Evolutionary conservation across 1,140 invertebrate species (phyloP), one percentile per base, ranked within the genome.

Genomic region (Microplitis demolitor): DNA sequence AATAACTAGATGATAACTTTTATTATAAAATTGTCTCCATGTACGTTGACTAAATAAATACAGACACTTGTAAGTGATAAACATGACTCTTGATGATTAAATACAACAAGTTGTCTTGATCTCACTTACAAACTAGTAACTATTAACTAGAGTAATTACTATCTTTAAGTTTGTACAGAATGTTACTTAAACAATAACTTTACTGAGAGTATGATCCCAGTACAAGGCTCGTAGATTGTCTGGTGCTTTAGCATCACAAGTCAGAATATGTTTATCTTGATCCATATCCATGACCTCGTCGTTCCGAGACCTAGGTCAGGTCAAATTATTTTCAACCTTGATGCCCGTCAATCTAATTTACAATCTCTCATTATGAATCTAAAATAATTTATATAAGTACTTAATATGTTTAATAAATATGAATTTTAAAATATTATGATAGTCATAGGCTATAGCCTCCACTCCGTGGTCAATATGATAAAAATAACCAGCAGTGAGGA

Each of bases 161-260:
- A 45, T 45, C 39, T 6, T 45, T 45, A 6, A 45, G 39, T 3
- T 45, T 11, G 39, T 45, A 45, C 3, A 45, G 11, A 45, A 45
- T 45, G 39, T 45, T 45, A 45, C 6, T 24, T 16, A 68, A 53
- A 16, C 6, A 37, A 34, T 24, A 35, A 35, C 11, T 54, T 51
- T 56, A 33, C 54, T 53, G 34, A 14, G 51, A 58, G 35, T 58
- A n/a, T 58, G 31, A 53, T 68, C 66, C 53, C 66, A 35, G 66
- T 58, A 54, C 53, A 68, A 68, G 50, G 66, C 51, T 68, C 67
- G 56, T 61, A 69, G 45, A 69, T 61, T 69, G 37, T 16, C n/a
- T 13, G 16, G 51, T 16, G 56, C 16, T 45, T 69, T 61, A 35
- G 31, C 34, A 45, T 24, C 39, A 24, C 24, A 9, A 45, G 39